Evolutionary conservation across 2,797 vertebrate genomes (phyloP).

Genomic region (Sebastes variabilis): DNA sequence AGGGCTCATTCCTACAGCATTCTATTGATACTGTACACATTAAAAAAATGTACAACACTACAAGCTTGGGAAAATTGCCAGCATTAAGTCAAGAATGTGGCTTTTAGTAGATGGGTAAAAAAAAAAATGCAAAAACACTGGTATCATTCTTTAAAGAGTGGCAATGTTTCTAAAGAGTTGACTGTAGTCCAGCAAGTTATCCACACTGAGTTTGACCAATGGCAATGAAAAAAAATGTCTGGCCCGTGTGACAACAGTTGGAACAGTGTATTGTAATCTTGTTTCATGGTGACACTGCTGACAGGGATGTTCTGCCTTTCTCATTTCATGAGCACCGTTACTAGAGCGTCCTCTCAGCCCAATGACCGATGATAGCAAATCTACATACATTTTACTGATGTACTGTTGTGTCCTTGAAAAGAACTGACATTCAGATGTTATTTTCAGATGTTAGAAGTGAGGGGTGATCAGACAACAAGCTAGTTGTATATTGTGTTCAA

Average conservation of each 20-base stretch:
- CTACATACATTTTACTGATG: background rate
- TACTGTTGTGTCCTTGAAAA: background rate
- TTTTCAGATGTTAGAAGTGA: background rate
- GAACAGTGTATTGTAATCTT: background rate
- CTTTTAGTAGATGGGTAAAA: background rate
- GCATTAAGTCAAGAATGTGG: background rate
- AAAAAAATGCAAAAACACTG: background rate
- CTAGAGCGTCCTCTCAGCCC: no score
- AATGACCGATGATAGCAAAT: background rate
- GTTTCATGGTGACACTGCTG: background rate
- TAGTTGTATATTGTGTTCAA: background rate
- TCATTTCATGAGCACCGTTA: background rate
- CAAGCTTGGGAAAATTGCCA: background rate
- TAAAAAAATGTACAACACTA: no score
- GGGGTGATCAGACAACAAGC: background rate
- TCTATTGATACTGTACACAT: background rate
- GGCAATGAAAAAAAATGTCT: background rate
- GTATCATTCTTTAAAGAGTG: background rate
- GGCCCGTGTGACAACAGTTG: background rate
- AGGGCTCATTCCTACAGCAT: background rate
- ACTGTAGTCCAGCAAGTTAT: background rate
- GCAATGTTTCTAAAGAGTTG: background rate
- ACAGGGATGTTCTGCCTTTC: slow-evolving; percentile 1
- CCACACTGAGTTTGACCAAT: background rate
- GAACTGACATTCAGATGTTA: background rate